Evolutionary conservation across 2,113 vertebrate genomes (phyloP).

Genomic region (Hipposideros armiger): DNA sequence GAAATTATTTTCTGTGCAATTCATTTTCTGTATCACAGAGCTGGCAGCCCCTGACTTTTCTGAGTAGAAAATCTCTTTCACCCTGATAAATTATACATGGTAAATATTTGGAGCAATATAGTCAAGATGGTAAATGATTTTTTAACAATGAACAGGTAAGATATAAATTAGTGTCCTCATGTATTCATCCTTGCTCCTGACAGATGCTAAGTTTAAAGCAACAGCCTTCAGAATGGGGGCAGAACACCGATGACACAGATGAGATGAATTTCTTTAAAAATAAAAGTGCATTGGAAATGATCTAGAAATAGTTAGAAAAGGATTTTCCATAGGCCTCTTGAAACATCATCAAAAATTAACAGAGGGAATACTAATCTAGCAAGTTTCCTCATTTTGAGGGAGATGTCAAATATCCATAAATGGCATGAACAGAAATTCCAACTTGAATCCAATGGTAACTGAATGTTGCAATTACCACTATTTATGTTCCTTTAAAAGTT

Average conservation of each 20-base stretch:
- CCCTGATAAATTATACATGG: conserved; percentile 40
- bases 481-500: not conserved
- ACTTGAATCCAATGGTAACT: not conserved
- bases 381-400: not conserved
- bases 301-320: not conserved
- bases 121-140: conserved; percentile 7
- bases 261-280: not conserved
- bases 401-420: not conserved
- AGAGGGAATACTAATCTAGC: not conserved
- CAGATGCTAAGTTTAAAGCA: not conserved
- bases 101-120: conserved; percentile 23
- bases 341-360: not conserved
- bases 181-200: not conserved
- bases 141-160: conserved; percentile 27
- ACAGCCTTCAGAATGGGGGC: not conserved
- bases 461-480: not conserved
- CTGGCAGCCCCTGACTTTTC: not conserved
- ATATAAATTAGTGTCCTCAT: conserved; percentile 17
- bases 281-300: not conserved
- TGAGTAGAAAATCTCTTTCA: conserved; percentile 44
- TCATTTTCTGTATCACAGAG: conserved; percentile 34
- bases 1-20: conserved; percentile 22
- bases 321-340: conserved; percentile 7
- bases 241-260: not conserved
- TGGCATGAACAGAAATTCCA: not conserved